phyloP scores from a whole-genome alignment of 2,888 invertebrate species.

The Lampropteryx suffumata region DNA sequence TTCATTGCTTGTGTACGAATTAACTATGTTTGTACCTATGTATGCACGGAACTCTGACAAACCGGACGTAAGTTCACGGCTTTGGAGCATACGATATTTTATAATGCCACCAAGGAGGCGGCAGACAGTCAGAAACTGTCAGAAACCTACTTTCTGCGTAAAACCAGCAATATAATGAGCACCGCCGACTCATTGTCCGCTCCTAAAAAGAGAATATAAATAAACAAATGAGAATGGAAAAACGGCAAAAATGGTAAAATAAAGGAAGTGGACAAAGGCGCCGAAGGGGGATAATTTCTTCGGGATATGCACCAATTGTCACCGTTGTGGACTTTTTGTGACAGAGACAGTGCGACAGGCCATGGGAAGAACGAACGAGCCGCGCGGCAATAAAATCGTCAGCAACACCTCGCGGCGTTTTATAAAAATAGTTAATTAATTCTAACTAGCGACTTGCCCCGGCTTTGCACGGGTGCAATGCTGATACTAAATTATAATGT shows the following conservation, averaged over 20 bases:
- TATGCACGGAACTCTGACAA: too few relatives aligned
- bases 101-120: too few relatives aligned
- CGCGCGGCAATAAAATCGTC: conserved; percentile 67
- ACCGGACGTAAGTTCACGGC: too few relatives aligned
- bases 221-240: conserved; percentile 82
- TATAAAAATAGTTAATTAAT: conserved; percentile 37
- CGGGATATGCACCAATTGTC: conserved; percentile 82
- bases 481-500: too few relatives aligned
- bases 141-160: background rate
- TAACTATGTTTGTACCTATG: too few relatives aligned
- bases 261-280: conserved; percentile 81
- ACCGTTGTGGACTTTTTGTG: conserved; percentile 73
- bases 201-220: conserved; percentile 78
- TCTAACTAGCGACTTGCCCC: background rate
- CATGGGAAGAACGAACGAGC: conserved; percentile 49
- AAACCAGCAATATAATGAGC: conserved; percentile 75
- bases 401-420: conserved; percentile 39
- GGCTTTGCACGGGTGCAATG: too few relatives aligned
- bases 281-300: conserved; percentile 80
- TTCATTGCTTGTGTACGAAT: too few relatives aligned
- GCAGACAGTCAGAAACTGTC: too few relatives aligned
- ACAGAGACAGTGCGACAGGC: conserved; percentile 48
- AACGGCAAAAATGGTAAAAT: conserved; percentile 80
- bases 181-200: conserved; percentile 56
- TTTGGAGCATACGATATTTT: too few relatives aligned